These are phyloP conservation scores for Asobara japonica DNA, from an alignment of 1,140 invertebrate species.

Conservation along the genomic window DNA sequence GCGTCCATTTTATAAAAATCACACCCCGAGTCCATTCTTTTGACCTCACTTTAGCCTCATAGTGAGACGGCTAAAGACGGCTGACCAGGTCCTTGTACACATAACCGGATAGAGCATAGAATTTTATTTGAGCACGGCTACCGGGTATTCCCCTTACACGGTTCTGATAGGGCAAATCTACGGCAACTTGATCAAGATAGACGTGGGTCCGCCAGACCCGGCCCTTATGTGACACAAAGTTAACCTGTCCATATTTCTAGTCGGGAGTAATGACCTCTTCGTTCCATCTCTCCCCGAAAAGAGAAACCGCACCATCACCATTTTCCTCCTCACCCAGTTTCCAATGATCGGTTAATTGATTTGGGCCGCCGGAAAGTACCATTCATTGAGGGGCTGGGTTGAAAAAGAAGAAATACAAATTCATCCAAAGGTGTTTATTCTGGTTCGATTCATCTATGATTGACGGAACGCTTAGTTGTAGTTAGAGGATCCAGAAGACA, in stretches of 20 bases:
- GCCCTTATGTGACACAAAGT: no score
- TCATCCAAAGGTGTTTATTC: neutral
- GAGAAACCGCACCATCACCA: neutral
- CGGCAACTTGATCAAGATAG: no score
- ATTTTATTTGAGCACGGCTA: no score
- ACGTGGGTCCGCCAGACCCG: no score
- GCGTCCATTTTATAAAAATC: constrained; percentile 15
- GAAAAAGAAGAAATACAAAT: constrained; percentile 15
- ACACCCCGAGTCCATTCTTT: no score
- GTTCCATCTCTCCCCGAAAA: constrained; percentile 12
- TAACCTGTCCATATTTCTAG: no score
- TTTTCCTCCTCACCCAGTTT: neutral
- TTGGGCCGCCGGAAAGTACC: constrained; percentile 15
- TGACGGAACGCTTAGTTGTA: neutral
- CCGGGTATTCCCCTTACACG: no score
- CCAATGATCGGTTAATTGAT: neutral
- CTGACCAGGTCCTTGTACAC: no score
- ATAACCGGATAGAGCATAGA: no score
- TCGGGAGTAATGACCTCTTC: constrained; percentile 35
- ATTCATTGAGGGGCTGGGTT: neutral
- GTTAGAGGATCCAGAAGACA: neutral
- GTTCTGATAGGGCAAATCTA: no score
- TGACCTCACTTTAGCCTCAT: no score
- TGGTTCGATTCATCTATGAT: neutral
- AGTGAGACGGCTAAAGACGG: no score